Evolutionary conservation across 2,888 invertebrate species (phyloP).

Genomic region (Chymomyza amoena): DNA sequence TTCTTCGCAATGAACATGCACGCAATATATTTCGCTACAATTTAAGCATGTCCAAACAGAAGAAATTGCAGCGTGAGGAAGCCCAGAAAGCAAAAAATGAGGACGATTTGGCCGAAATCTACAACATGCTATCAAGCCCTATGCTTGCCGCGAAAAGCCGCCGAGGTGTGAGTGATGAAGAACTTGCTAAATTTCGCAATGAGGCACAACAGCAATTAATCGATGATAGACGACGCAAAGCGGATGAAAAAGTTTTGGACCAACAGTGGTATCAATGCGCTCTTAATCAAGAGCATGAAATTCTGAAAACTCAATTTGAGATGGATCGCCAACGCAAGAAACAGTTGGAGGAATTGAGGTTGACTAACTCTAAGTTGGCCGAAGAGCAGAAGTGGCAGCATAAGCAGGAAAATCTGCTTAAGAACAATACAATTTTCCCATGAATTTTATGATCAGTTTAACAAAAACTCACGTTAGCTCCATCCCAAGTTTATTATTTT

Average conservation of each 20-base stretch:
- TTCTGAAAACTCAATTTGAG: conserved; percentile 80
- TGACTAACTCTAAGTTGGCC: conserved; percentile 86
- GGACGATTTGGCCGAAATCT: conserved; percentile 91
- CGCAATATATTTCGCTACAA: conserved; percentile 88
- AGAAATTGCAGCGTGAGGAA: conserved; percentile 72
- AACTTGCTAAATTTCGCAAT: conserved; percentile 84
- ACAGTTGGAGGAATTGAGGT: conserved; percentile 74
- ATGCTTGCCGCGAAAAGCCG: conserved; percentile 93
- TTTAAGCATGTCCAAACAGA: conserved; percentile 82
- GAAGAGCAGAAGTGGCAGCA: conserved; percentile 85
- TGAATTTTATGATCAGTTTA: conserved; percentile 93
- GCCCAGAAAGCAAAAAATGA: conserved; percentile 83
- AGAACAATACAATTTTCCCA: conserved; percentile 87
- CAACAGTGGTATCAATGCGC: conserved; percentile 87
- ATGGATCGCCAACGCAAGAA: conserved; percentile 58
- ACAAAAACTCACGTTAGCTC: conserved; percentile 87
- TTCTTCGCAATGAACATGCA: conserved; percentile 86
- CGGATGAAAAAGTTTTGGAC: conserved; percentile 77
- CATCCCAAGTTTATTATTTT: too few relatives aligned
- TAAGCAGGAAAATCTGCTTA: conserved; percentile 85
- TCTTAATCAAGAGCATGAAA: conserved; percentile 84
- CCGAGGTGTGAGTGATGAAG: conserved; percentile 88
- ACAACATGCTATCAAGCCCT: conserved; percentile 89
- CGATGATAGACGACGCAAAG: conserved; percentile 81
- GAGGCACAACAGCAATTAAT: conserved; percentile 86